phyloP scores from a whole-genome alignment of 2,113 vertebrate genomes.

The Cricetomys ansorgei region DNA sequence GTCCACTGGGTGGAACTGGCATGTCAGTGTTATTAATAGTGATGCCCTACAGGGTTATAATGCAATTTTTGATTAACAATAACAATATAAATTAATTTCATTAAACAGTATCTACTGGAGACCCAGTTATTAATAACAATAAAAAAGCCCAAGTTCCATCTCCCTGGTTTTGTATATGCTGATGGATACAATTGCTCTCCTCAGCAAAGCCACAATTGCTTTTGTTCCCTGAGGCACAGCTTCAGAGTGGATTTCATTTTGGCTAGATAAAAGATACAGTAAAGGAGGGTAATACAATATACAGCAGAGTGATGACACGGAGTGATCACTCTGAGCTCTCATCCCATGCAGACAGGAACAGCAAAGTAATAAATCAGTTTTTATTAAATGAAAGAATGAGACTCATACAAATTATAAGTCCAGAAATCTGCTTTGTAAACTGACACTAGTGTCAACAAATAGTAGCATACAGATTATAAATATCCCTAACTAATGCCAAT shows the following conservation, averaged over 20 bases:
- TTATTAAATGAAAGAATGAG: slow-evolving; percentile 57
- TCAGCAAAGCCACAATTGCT: neutral
- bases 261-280: slow-evolving; percentile 54
- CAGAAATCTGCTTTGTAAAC: slow-evolving; percentile 43
- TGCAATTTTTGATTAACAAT: slow-evolving; percentile 13
- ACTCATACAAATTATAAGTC: slow-evolving; percentile 37
- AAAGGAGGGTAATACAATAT: slow-evolving; percentile 66
- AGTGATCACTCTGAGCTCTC: slow-evolving; percentile 48
- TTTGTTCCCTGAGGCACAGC: slow-evolving; percentile 27
- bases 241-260: slow-evolving; percentile 66
- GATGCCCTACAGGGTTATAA: neutral
- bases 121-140: slow-evolving; percentile 19
- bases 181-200: neutral
- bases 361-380: slow-evolving; percentile 54
- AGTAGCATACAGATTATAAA: neutral
- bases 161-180: neutral
- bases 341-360: slow-evolving; percentile 15
- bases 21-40: slow-evolving; percentile 31
- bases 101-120: slow-evolving; percentile 31
- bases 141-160: neutral
- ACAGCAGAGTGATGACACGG: slow-evolving; percentile 39
- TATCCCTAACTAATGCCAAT: slow-evolving; percentile 35
- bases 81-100: slow-evolving; percentile 65
- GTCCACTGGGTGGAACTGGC: neutral
- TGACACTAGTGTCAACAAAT: slow-evolving; percentile 54